Evolutionary conservation across 35 echinoderm and acorn worm genomes (phyloP).

Genomic region (Heliocidaris erythrogramma): DNA sequence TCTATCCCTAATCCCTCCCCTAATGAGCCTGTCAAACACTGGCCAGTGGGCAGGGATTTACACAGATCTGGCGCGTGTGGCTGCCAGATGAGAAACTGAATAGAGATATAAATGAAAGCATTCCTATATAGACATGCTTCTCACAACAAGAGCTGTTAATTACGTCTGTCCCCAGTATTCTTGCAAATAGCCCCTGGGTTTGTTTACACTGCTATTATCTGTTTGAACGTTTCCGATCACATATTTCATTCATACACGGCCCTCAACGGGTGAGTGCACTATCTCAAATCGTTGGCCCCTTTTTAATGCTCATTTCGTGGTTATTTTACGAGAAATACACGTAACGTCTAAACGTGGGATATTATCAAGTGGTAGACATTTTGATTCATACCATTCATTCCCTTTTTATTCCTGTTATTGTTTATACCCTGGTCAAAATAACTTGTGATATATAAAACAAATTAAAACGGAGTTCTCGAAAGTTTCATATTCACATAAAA

Average conservation of each 20-base stretch:
- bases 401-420: too few relatives aligned
- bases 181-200: background rate
- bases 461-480: too few relatives aligned
- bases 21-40: background rate
- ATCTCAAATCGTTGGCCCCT: background rate
- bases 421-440: too few relatives aligned
- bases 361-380: too few relatives aligned
- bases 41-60: background rate
- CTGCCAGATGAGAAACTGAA: background rate
- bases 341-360: background rate
- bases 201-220: background rate
- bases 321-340: background rate
- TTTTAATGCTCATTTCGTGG: background rate
- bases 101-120: background rate
- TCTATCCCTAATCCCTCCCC: background rate
- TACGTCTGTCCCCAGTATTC: background rate
- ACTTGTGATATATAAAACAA: too few relatives aligned
- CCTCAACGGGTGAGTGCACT: background rate
- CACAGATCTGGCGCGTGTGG: background rate
- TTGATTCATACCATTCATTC: too few relatives aligned
- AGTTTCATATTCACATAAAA: too few relatives aligned
- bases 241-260: background rate
- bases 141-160: slow-evolving; percentile 3
- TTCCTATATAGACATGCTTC: background rate
- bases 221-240: background rate